Evolutionary conservation across 92 coral and sea anemone genomes (phyloP).

Genomic region (Scolanthus callimorphus): DNA sequence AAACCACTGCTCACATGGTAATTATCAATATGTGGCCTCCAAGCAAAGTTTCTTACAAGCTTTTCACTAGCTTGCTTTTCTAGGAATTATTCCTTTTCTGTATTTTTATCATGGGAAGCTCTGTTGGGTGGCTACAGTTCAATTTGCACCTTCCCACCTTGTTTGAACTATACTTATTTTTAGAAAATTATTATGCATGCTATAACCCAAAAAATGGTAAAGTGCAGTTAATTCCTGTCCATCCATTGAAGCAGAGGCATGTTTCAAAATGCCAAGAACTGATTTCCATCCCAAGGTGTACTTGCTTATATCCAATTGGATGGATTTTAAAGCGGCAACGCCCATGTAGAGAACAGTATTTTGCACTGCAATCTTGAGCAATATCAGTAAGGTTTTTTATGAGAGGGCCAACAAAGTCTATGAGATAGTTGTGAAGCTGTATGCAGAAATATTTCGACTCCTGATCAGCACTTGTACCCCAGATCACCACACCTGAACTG

Average conservation of each 20-base stretch:
- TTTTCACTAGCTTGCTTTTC: too few species aligned
- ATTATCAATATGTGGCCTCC: too few species aligned
- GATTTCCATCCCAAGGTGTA: constrained; percentile 1
- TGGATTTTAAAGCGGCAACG: constrained; percentile 56
- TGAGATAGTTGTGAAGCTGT: constrained; percentile 46
- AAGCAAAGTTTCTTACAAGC: too few species aligned
- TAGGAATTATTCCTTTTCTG: too few species aligned
- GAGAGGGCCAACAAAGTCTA: constrained; percentile 63
- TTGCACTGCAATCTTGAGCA: constrained; percentile 41
- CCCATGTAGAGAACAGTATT: constrained; percentile 58
- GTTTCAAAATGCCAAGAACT: constrained; percentile 50
- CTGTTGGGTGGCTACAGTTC: too few species aligned
- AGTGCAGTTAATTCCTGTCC: constrained; percentile 54
- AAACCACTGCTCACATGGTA: too few species aligned
- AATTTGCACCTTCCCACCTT: too few species aligned
- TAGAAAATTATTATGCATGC: too few species aligned
- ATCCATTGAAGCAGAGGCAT: constrained; percentile 59
- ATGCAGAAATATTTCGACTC: constrained; percentile 35
- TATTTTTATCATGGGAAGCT: too few species aligned
- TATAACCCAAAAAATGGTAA: not conserved
- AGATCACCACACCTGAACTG: constrained; percentile 60
- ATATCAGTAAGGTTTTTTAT: constrained; percentile 40
- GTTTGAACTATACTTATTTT: too few species aligned
- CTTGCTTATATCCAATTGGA: not conserved
- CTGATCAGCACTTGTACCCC: constrained; percentile 55